These are phyloP conservation scores for Lemur catta DNA, from an alignment of 2,797 vertebrate genomes.

Conservation along the genomic window DNA sequence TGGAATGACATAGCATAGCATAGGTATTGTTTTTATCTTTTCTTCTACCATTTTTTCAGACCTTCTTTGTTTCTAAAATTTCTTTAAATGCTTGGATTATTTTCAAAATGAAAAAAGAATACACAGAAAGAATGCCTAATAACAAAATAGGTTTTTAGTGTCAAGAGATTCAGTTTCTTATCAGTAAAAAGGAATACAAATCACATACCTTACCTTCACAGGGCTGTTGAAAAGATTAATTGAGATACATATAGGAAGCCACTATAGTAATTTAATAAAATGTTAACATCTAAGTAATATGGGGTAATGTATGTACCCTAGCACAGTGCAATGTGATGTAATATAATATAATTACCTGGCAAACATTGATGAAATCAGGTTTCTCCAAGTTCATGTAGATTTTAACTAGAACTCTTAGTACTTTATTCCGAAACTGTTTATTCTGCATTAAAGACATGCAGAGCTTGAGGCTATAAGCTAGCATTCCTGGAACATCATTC, in stretches of 20 bases:
- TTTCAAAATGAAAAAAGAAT: constrained; percentile 51
- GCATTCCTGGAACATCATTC: constrained; percentile 96
- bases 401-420: constrained; percentile 96
- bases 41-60: neutral
- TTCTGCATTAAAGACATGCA: constrained; percentile 99
- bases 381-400: constrained; percentile 99
- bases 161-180: constrained; percentile 20
- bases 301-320: neutral
- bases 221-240: neutral
- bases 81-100: constrained; percentile 30
- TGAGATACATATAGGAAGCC: neutral
- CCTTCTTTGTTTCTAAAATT: neutral
- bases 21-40: neutral
- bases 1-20: neutral
- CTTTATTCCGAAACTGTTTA: constrained; percentile 98
- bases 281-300: neutral
- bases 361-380: constrained; percentile 99
- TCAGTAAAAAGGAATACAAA: neutral
- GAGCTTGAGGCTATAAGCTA: constrained; percentile 98
- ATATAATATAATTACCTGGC: constrained; percentile 89
- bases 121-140: neutral
- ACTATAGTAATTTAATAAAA: neutral
- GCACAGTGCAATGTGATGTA: neutral
- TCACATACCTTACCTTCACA: neutral
- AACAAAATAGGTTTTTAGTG: constrained; percentile 20